Evolutionary conservation across 1,140 invertebrate species (phyloP), one percentile per base, ranked within the genome.

Genomic region (Patella vulgata): DNA sequence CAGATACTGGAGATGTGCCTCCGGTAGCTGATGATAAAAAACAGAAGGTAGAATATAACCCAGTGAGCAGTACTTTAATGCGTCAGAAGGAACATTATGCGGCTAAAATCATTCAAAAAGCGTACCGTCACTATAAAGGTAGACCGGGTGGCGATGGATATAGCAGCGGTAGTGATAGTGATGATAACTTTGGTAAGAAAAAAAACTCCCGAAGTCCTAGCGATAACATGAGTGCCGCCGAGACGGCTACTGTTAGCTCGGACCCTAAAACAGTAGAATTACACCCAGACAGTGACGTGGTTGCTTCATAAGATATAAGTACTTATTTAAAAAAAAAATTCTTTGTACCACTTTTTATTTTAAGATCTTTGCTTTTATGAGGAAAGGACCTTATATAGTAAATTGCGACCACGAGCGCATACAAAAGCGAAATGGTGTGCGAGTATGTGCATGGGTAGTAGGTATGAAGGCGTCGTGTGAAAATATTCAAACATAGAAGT

Each of bases 81-180:
- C 87, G 96, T 51, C 95, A 98, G 85, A 89, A 95, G 33, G 95
- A 98, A 83, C 94, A 97, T 80, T 97, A 96, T 84, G 96, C 94
- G 85, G 95, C 95, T 59, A 88, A 93, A 60, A 89, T 97, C 23
- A 97, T 98, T 73, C 96, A 98, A 85, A 92, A 93, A 77, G 93
- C 94, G 50, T 98, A 94, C 93, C 63, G 78, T 40, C 74, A 78
- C 27, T 84, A 74, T 57, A 65, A 69, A 30, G 8, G 28, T 30
- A 48, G 50, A 23, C 53, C 56, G 27, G 63, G 40, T 57, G 66
- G 52, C 62, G 62, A 44, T 27, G 55, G 55, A n/a, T 27, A 50
- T 42, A 59, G 36, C 21, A 31, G 50, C 36, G 59, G 25, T 30
- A 46, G 58, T 40, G 33, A 58, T 25, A 42, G 64, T 33, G 57